A percentile compares a stretch with the other conserved stretches of the same genome.
Evolutionary conservation across 1,140 invertebrate genomes (phyloP).

Genomic region (Thereuonema tuberculata): DNA sequence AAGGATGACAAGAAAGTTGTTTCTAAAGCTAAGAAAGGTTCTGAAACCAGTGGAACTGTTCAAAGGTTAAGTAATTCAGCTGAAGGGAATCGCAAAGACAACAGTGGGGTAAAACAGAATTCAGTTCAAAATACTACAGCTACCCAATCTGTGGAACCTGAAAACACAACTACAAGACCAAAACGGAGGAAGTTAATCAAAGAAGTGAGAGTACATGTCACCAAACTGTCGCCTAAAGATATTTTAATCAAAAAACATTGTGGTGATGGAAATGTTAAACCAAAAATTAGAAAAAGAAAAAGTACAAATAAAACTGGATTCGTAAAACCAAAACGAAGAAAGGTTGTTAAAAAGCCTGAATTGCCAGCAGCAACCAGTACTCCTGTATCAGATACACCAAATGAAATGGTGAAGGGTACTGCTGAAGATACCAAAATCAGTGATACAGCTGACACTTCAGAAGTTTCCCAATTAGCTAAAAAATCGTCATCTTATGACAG

Average conservation of each 20-base stretch:
- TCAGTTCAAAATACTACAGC: too few species aligned
- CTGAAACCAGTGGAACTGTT: too few species aligned
- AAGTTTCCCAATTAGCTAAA: background rate
- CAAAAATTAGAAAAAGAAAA: conserved; percentile 12
- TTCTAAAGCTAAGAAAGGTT: too few species aligned
- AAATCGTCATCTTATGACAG: too few species aligned
- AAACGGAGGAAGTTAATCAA: conserved; percentile 40
- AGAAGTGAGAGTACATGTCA: conserved; percentile 39
- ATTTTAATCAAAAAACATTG: conserved; percentile 31
- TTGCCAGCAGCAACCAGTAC: background rate
- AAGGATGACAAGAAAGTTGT: too few species aligned
- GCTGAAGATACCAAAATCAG: background rate
- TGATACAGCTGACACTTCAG: background rate
- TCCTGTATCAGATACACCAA: background rate
- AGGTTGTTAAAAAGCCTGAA: background rate
- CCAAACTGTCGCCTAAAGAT: conserved; percentile 34
- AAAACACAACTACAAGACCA: conserved; percentile 12
- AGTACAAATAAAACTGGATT: conserved; percentile 21
- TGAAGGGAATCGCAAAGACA: background rate
- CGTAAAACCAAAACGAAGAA: conserved; percentile 15
- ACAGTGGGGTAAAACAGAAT: conserved; percentile 5
- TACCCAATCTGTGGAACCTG: background rate
- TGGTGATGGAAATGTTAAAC: conserved; percentile 30
- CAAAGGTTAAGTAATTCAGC: too few species aligned
- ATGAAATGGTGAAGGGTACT: conserved; percentile 1